Evolutionary conservation across 1,140 invertebrate species (phyloP), one percentile per base, ranked within the genome.

Genomic region (Trichoplusia ni): DNA sequence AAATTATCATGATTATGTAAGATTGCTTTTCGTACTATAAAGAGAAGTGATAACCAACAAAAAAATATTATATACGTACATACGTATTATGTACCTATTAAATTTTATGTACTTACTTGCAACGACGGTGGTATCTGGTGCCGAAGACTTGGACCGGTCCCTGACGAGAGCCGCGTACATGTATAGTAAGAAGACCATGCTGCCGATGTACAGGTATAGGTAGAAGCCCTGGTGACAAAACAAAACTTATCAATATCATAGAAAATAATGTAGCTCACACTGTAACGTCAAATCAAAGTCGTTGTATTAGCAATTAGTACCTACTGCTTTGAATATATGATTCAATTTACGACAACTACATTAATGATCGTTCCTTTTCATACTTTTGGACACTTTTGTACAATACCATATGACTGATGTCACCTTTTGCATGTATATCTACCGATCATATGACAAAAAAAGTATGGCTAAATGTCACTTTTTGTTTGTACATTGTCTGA

Each of bases 181-280:
- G 77, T 96, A 96, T 16, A 96, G 91, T 25, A 98, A 91, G 81
- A 97, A 97, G 44, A 95, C 92, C 95, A 97, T 98, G 77, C 96
- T 97, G 62, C 96, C 96, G 72, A 97, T 94, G 89, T 98, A 98
- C 58, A 98, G 93, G 81, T 97, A 98, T 44, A 97, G 90, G 82
- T 98, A 98, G 90, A 97, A 98, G 0, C 94, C 94, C 94, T 95
- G 88, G 8, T n/a, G 11, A 42, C 44, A 21, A 47, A 37, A 56
- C 2, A 46, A 21, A 21, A 37, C 2, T 14, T 9, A 21, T 21
- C n/a, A n/a, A n/a, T n/a, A n/a, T n/a, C n/a, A n/a, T 11, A 5
- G n/a, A 4, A 29, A 51, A 51, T 7, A 13, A 33, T 11, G 18
- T 38, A 27, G 6, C 33, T 9, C n/a, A 13, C 37, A 38, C 37